A percentile compares a stretch with the other conserved stretches of the same genome.
Evolutionary conservation across 2,113 vertebrate genomes (phyloP).

Genomic region (Ramphastos sulfuratus): DNA sequence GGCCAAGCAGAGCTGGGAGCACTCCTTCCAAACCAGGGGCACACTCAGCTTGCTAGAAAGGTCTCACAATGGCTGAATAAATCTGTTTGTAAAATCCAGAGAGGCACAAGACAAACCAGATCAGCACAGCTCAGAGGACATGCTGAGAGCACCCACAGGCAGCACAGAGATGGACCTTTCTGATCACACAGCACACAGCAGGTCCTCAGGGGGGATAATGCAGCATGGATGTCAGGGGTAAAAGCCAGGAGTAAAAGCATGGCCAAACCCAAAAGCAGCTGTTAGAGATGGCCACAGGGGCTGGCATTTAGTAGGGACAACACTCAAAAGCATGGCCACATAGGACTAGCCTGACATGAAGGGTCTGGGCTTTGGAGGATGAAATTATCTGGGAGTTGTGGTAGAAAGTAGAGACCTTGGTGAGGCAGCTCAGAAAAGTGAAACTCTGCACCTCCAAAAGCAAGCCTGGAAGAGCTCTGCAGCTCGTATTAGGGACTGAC

Average conservation of each 20-base stretch:
- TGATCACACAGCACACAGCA: not conserved
- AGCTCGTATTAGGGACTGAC: not conserved
- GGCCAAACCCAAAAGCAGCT: not conserved
- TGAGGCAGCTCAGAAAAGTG: not conserved
- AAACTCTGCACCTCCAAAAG: not conserved
- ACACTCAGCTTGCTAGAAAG: not conserved
- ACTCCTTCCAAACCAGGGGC: not conserved
- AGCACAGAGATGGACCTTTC: not conserved
- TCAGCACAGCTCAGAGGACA: not conserved
- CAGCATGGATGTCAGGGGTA: not conserved
- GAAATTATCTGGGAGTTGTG: not conserved
- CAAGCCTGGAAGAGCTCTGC: not conserved
- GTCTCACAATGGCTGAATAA: not conserved
- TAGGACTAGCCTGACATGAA: rapidly evolving
- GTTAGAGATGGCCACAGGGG: not conserved
- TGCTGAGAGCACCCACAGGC: not conserved
- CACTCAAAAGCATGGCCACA: rapidly evolving
- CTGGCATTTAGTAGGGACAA: not conserved
- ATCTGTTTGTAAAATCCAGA: not conserved
- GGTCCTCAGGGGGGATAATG: not conserved
- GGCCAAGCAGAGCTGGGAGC: not conserved
- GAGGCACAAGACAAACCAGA: not conserved
- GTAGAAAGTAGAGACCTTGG: not conserved
- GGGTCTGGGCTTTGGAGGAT: not conserved
- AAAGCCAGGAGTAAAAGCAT: not conserved